These are phyloP conservation scores for Leptodactylus fuscus DNA, from an alignment of 2,113 vertebrate species.

Conservation along the genomic window DNA sequence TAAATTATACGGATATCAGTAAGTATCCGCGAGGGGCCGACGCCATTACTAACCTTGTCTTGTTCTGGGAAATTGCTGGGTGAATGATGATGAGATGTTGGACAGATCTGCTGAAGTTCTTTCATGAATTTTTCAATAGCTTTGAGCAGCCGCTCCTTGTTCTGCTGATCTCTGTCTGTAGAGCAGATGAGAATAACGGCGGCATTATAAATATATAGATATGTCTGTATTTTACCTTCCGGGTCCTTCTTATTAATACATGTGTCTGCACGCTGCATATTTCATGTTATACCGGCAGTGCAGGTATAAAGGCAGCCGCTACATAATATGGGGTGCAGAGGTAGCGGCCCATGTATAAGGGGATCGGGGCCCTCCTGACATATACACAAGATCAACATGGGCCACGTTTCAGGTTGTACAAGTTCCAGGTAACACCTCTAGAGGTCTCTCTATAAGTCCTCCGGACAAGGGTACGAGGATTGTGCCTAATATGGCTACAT, in stretches of 20 bases:
- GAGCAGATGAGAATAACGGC: conserved; percentile 36
- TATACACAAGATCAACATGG: too few relatives aligned
- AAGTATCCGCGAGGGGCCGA: background rate
- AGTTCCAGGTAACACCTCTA: too few relatives aligned
- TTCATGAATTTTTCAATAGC: conserved; percentile 62
- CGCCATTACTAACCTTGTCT: conserved; percentile 60
- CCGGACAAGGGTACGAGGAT: too few relatives aligned
- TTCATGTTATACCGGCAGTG: too few relatives aligned
- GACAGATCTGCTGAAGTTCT: conserved; percentile 33
- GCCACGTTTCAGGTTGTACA: too few relatives aligned
- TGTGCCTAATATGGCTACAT: too few relatives aligned
- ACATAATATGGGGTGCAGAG: too few relatives aligned
- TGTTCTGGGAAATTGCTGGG: conserved; percentile 63
- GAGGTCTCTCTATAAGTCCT: too few relatives aligned
- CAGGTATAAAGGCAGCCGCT: too few relatives aligned
- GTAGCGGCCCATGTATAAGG: too few relatives aligned
- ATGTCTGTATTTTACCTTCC: background rate
- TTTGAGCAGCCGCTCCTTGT: conserved; percentile 66
- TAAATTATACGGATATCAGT: conserved; percentile 16
- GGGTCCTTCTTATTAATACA: background rate
- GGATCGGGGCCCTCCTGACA: too few relatives aligned
- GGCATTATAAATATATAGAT: background rate
- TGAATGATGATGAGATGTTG: conserved; percentile 28
- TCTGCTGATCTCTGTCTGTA: conserved; percentile 68
- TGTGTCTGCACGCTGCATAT: background rate